A percentile compares a stretch with the other conserved stretches of the same genome.
Evolutionary conservation across 2,113 vertebrate genomes (phyloP).

Genomic region (crab-eating macaque (Macaca fascicularis)): T2T-MFA8v1.1 NC_088378.1:166524001-166524500

Average conservation of each 20-base stretch:
- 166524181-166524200: not conserved
- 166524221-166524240: not conserved
- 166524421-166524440: not conserved
- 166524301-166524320: constrained; percentile 16
- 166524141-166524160: not conserved
- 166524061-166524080: not conserved
- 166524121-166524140: not conserved
- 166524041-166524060: not conserved
- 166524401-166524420: not conserved
- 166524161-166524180: not conserved
- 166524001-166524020: not conserved
- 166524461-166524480: not conserved
- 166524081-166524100: not conserved
- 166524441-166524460: not conserved
- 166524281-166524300: not conserved
- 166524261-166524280: not conserved
- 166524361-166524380: not conserved
- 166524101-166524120: not conserved
- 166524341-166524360: not conserved
- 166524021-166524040: not conserved
- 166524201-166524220: not conserved
- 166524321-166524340: not conserved
- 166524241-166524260: not conserved
- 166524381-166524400: not conserved
- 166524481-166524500: not conserved